Evolutionary conservation across 2,888 invertebrate species (phyloP).

Genomic region (Apodemia hepburni): DNA sequence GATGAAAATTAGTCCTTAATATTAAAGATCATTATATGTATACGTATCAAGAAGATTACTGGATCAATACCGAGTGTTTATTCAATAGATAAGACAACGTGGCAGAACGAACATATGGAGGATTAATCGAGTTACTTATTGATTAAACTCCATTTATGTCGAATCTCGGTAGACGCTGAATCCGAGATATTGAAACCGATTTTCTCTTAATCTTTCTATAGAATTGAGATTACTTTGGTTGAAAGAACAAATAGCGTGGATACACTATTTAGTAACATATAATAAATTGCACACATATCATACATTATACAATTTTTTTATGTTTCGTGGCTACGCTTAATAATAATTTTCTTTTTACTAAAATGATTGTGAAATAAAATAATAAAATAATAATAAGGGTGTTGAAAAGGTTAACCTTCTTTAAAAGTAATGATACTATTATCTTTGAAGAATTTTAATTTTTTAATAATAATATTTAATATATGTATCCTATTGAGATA

Average conservation of each 20-base stretch:
- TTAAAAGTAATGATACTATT: no score
- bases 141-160: slow-evolving; percentile 47
- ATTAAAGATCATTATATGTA: neutral
- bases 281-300: neutral
- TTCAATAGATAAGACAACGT: slow-evolving; percentile 32
- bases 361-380: no score
- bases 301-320: no score
- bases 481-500: no score
- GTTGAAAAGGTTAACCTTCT: no score
- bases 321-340: no score
- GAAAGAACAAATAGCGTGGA: slow-evolving; percentile 48
- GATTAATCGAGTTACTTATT: slow-evolving; percentile 47
- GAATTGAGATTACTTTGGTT: slow-evolving; percentile 48
- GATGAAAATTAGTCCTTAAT: neutral
- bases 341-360: no score
- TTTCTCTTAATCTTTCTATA: slow-evolving; percentile 51
- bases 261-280: slow-evolving; percentile 31
- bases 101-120: slow-evolving; percentile 48
- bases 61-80: slow-evolving; percentile 3
- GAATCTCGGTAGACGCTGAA: slow-evolving; percentile 47
- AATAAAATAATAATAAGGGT: no score
- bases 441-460: no score
- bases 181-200: slow-evolving; percentile 53
- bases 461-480: no score
- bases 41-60: neutral